These are phyloP conservation scores for Caligus rogercresseyi DNA, from an alignment of 1,140 invertebrate genomes.

Conservation along the genomic window DNA sequence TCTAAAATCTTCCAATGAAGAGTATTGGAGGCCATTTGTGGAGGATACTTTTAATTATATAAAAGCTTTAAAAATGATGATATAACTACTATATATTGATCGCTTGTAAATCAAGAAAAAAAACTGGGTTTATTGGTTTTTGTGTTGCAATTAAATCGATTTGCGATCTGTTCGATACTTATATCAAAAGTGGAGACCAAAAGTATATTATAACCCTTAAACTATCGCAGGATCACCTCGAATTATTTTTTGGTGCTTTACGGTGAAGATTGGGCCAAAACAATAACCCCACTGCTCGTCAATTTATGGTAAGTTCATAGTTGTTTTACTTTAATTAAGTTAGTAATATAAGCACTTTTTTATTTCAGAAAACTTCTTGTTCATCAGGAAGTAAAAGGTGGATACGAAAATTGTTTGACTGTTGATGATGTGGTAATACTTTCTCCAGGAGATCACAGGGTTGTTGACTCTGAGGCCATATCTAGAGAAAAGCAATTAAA, in stretches of 20 bases:
- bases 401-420: neutral
- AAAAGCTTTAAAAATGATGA: neutral
- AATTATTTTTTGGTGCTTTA: conserved; percentile 30
- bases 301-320: conserved; percentile 20
- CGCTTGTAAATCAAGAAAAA: conserved; percentile 5
- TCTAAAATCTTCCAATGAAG: conserved; percentile 8
- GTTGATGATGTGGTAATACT: neutral
- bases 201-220: conserved; percentile 26
- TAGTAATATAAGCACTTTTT: neutral
- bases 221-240: conserved; percentile 30
- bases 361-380: neutral
- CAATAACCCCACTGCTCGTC: no score
- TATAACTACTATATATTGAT: neutral
- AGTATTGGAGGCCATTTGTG: conserved; percentile 19
- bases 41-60: neutral
- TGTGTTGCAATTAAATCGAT: neutral
- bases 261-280: conserved; percentile 25
- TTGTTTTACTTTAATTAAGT: neutral
- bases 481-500: neutral
- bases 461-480: neutral
- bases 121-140: conserved; percentile 22
- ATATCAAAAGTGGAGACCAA: conserved; percentile 20
- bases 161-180: neutral
- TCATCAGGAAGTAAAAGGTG: neutral
- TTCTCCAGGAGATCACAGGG: neutral